Base-by-base conservation (phyloP, 1,140 invertebrate species). In the Danaus melanippus region DNA sequence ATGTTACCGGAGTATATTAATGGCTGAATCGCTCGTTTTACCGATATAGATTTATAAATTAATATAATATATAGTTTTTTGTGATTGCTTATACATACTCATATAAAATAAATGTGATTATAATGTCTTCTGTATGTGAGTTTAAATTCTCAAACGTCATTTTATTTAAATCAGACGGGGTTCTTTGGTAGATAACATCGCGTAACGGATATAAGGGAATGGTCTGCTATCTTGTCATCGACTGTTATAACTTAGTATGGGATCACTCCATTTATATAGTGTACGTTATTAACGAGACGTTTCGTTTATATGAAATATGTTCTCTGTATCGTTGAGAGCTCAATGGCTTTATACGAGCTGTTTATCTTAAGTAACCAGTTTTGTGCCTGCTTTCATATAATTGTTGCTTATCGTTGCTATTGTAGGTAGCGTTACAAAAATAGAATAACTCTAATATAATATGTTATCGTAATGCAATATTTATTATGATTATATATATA, bases 191-290 rank as follows among this genome's bases (percentile, higher is more conserved):
- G 75, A 81, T 84, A 57, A 64, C 75, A 81, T 81, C 76, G 66
- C 68, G 72, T 74, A 72, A 76, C 71, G 80, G 75, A 79, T 79
- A 79, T 79, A 81, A 84, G 80, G 78, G 76, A 79, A 71, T 74
- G 69, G 64, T 55, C 60, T 66, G 62, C 62, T 81, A 78, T 79
- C 75, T 73, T 80, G 71, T 77, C 72, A 79, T 79, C 74, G 63
- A 56, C 48, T 32, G 21, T 32, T 32, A 32, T 32, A 32, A 32
- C 21, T 32, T 32, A 32, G 21, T 32, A 32, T 32, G 64, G 53
- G 62, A 61, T 53, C 61, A 53, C 64, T 70, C 67, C 65, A 63
- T 69, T 66, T 56, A 42, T 50, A 43, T 60, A 53, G 53, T 60
- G 32, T 55, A 55, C 12, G 53, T 12, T 55, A 45, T 52, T 49